Base-by-base conservation (phyloP, 1,140 invertebrate species). In the Orius insidiosus region DNA sequence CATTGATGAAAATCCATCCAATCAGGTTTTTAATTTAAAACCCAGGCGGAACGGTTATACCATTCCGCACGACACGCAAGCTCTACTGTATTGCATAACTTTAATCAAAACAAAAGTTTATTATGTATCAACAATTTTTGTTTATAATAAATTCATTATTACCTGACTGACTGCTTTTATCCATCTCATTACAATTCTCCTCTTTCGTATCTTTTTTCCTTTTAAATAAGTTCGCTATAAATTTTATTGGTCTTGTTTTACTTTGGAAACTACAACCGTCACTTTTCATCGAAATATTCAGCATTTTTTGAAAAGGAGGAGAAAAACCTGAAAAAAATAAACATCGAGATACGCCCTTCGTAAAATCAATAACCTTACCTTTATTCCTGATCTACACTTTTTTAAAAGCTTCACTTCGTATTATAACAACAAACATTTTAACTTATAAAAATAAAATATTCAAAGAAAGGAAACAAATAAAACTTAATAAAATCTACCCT, bases 311-410 rank as follows among this genome's bases (percentile, higher is more conserved):
- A 4, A 3, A n/a, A n/a, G n/a, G n/a, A 38, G 10, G 10, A 5
- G 5, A 18, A 10, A 13, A 40, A 30, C 16, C 41, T 43, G 24
- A n/a, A 43, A 43, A 18, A 40, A 6, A 40, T 13, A 18, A 6
- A 40, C 9, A 15, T 40, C 18, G 9, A 40, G 13, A 59, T 64
- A 77, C 67, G 76, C 31, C 24, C 24, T 24, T 7, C 24, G 24
- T n/a, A n/a, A n/a, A n/a, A 24, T 24, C 24, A 7, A 24, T 24
- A 24, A 24, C 3, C 24, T 24, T 24, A 24, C 24, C 24, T 24
- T 24, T 24, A 24, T 24, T 24, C 24, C 7, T 24, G 7, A 24
- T 24, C 24, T 24, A 24, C 3, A 24, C 24, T 3, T 3, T 24
- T 24, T 24, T 24, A 24, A 3, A 24, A 24, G 24, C 24, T 24